Evolutionary conservation across 2,113 vertebrate species (phyloP).

Genomic region (Chlamydotis undulata): DNA sequence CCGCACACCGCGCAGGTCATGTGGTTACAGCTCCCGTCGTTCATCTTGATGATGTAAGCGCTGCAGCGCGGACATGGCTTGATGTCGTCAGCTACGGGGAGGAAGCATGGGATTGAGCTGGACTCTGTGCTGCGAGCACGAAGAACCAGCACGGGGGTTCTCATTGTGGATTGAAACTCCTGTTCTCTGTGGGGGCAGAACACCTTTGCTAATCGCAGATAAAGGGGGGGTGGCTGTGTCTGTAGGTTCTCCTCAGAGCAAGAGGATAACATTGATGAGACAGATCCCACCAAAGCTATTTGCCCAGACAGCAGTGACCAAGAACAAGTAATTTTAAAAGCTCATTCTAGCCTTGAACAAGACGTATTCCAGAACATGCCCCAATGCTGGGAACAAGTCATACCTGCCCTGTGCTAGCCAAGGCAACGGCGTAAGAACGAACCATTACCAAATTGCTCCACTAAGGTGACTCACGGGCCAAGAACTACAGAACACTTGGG

Average conservation of each 20-base stretch:
- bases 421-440: background rate
- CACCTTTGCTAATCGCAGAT: fast-evolving
- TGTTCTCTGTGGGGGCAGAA: fast-evolving
- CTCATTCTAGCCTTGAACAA: background rate
- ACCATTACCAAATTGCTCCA: background rate
- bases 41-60: constrained; percentile 99
- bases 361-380: background rate
- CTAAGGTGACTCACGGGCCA: background rate
- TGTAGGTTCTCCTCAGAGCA: background rate
- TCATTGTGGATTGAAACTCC: fast-evolving
- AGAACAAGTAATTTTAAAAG: background rate
- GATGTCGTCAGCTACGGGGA: constrained; percentile 89
- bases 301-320: background rate
- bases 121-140: fast-evolving
- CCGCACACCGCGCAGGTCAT: constrained; percentile 98
- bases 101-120: background rate
- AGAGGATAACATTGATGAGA: background rate
- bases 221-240: fast-evolving
- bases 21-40: constrained; percentile 98
- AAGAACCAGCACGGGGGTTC: fast-evolving
- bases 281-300: background rate
- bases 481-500: background rate
- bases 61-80: constrained; percentile 97
- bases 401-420: background rate
- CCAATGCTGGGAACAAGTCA: background rate